Conservation (phyloP, 2,797 vertebrate species). For the Sorex maritimensis region DNA sequence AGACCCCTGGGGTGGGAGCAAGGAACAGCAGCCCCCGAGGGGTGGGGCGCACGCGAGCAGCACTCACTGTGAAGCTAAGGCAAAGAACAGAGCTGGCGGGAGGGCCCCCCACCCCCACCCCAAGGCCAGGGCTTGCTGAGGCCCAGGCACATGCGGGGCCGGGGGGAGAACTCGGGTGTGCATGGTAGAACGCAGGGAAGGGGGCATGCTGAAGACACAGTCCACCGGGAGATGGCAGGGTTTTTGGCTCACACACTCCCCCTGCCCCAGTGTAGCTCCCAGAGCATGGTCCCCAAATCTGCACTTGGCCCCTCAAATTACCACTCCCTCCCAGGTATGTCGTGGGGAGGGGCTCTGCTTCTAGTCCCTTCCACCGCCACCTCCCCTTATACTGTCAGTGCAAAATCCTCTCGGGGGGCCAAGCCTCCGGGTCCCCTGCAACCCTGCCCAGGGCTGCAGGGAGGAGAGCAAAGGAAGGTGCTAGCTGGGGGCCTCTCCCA, state of each 20-base stretch:
- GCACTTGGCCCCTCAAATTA: slow-evolving; percentile 62
- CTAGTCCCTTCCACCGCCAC: slow-evolving; percentile 43
- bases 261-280: slow-evolving; percentile 59
- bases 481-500: slow-evolving; percentile 91
- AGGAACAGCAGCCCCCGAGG: background rate
- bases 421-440: slow-evolving; percentile 67
- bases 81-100: slow-evolving; percentile 85
- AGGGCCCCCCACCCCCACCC: background rate
- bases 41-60: slow-evolving; percentile 82
- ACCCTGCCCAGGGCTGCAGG: slow-evolving; percentile 63
- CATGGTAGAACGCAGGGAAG: background rate
- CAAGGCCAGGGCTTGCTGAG: slow-evolving; percentile 64
- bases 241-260: slow-evolving; percentile 48
- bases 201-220: slow-evolving; percentile 81
- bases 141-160: slow-evolving; percentile 28
- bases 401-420: slow-evolving; percentile 54
- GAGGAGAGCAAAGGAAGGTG: slow-evolving; percentile 45
- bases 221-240: slow-evolving; percentile 53
- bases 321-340: slow-evolving; percentile 18
- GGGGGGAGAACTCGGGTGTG: slow-evolving; percentile 44
- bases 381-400: background rate
- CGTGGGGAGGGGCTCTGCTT: background rate
- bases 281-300: slow-evolving; percentile 75
- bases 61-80: slow-evolving; percentile 90
- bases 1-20: slow-evolving; percentile 51